Evolutionary conservation across 2,888 invertebrate species (phyloP), one percentile per base, ranked within the genome.

Genomic region (Noctuana brunneofusca): DNA sequence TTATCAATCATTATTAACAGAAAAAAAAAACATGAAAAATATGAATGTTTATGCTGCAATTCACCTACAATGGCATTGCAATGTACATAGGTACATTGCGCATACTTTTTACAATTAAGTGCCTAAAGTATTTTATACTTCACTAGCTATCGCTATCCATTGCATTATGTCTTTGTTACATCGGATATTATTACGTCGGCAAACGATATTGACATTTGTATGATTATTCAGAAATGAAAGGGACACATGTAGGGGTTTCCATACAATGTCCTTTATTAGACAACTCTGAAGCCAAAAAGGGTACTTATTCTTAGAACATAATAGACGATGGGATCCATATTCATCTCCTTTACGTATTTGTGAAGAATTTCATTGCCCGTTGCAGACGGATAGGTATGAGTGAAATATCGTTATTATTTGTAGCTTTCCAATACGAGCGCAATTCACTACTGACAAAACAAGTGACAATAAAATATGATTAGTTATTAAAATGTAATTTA

Each of bases 151-250:
- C 22, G n/a, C 22, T 48, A n/a, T 20, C 5, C 22, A 48, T 48
- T 24, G n/a, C n/a, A 48, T 1, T n/a, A n/a, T 24, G 24, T 48
- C 48, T 6, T 48, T 48, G 48, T 24, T 48, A 48, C 24, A 24
- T 24, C 48, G 46, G 46, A 46, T 46, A 46, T 22, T 46, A 48
- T 24, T 22, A 48, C 14, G n/a, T 16, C 24, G 46, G 27, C 27
- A 16, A 50, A 14, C 49, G 9, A 50, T 50, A 50, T 50, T 27
- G 49, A 50, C 49, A 50, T 50, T 50, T 14, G 49, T 50, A 27
- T 50, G 49, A 50, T 50, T 50, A 50, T 50, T 50, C 16, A 11
- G 49, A 50, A 50, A 50, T 14, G 49, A 27, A 48, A 48, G n/a
- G 48, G 22, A 48, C 22, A 50, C 27, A 50, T 50, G 49, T 50